Percentiles rank a stretch among this genome's conserved stretches.
phyloP scores from a whole-genome alignment of 2,797 vertebrate genomes.

The Simalia tracyae region DNA sequence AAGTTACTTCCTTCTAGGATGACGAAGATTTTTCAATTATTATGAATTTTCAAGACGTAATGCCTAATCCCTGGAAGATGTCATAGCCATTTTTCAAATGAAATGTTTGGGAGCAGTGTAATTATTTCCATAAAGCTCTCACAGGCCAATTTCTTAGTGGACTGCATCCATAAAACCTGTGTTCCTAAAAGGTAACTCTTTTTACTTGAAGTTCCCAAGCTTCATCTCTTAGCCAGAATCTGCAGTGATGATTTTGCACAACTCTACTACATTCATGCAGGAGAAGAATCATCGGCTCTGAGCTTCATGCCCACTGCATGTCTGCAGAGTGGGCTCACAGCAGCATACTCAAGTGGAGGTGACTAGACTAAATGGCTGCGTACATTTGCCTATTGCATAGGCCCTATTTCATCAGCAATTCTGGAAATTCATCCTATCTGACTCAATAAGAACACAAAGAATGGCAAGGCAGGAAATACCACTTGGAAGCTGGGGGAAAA shows the following conservation, averaged over 20 bases:
- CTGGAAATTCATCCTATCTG: not conserved
- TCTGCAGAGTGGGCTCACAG: not conserved
- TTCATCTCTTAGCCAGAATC: not conserved
- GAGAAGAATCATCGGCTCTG: not conserved
- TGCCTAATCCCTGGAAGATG: not conserved
- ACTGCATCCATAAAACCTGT: not conserved
- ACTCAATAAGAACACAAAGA: not conserved
- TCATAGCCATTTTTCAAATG: not conserved
- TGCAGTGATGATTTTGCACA: not conserved
- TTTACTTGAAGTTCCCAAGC: not conserved
- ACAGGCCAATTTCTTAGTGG: too few species aligned
- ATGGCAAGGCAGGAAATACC: too few species aligned
- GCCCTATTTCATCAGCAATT: not conserved
- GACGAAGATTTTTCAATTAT: not conserved
- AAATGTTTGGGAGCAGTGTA: not conserved
- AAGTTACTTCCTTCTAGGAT: not conserved
- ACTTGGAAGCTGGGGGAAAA: not conserved
- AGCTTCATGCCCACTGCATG: too few species aligned
- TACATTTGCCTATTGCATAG: not conserved
- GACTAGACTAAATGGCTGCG: not conserved
- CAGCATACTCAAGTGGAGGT: not conserved
- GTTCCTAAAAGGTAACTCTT: not conserved
- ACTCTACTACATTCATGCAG: not conserved
- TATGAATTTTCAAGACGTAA: not conserved
- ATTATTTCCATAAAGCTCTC: not conserved